A percentile compares a stretch with the other conserved stretches of the same genome.
phyloP scores from a whole-genome alignment of 2,113 vertebrate species.

The Pterocles gutturalis region DNA sequence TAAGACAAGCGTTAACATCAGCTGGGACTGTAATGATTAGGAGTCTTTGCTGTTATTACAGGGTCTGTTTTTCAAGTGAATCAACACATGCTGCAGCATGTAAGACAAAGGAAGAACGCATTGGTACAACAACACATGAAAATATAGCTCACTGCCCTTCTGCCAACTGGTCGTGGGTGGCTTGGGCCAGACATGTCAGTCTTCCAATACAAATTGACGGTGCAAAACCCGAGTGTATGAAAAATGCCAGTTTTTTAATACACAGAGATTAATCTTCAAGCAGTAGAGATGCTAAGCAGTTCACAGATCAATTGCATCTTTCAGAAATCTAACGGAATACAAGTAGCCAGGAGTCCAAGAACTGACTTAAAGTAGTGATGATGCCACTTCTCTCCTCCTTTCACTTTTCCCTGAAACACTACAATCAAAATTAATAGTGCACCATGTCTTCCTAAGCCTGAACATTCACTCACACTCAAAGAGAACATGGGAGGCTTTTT shows the following conservation, averaged over 20 bases:
- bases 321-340: neutral
- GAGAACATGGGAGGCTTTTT: neutral
- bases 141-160: neutral
- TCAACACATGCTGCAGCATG: neutral
- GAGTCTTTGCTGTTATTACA: neutral
- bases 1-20: neutral
- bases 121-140: neutral
- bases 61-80: neutral
- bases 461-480: neutral
- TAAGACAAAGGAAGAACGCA: neutral
- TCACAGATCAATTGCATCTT: neutral
- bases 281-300: neutral
- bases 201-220: neutral
- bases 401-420: neutral
- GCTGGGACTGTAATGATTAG: neutral
- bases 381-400: neutral
- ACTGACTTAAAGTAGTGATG: neutral
- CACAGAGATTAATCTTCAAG: neutral
- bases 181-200: neutral
- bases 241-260: neutral
- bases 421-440: neutral
- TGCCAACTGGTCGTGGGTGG: neutral
- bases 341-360: neutral
- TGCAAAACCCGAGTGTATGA: neutral
- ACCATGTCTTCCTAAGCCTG: neutral